A percentile compares a stretch with the other conserved stretches of the same genome.
phyloP scores from a whole-genome alignment of 2,888 invertebrate species.

The Dicycla oo region DNA sequence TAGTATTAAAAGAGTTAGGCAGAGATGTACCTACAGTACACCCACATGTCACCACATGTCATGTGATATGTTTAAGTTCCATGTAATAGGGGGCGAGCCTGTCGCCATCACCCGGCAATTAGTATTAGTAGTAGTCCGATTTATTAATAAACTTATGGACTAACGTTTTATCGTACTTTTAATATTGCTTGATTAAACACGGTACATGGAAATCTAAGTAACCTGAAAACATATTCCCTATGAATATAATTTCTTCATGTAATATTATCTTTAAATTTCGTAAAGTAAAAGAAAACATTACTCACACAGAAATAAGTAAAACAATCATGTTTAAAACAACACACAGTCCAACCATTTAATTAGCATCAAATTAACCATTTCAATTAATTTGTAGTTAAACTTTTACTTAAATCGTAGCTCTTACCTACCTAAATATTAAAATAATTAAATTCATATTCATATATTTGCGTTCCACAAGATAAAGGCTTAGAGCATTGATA shows the following conservation, averaged over 20 bases:
- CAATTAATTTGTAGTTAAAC: constrained; percentile 2
- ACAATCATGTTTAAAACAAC: constrained; percentile 10
- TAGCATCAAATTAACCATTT: no score
- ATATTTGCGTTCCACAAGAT: no score
- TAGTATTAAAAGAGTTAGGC: no score
- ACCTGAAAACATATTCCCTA: background rate
- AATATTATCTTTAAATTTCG: constrained; percentile 29
- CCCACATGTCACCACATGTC: background rate
- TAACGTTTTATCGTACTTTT: background rate
- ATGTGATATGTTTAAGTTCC: no score
- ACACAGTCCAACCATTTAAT: background rate
- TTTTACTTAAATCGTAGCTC: background rate
- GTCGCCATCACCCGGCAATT: no score
- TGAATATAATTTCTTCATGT: background rate
- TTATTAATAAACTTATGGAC: background rate
- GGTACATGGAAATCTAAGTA: background rate
- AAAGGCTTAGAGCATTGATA: no score
- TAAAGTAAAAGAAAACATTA: constrained; percentile 21
- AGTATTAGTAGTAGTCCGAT: no score
- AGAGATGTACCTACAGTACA: background rate
- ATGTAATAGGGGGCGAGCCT: no score
- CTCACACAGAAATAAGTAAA: background rate
- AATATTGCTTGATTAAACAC: background rate
- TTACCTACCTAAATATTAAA: no score
- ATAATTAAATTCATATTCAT: no score